phyloP scores from a whole-genome alignment of 2,888 invertebrate genomes.

The Dioctria linearis region DNA sequence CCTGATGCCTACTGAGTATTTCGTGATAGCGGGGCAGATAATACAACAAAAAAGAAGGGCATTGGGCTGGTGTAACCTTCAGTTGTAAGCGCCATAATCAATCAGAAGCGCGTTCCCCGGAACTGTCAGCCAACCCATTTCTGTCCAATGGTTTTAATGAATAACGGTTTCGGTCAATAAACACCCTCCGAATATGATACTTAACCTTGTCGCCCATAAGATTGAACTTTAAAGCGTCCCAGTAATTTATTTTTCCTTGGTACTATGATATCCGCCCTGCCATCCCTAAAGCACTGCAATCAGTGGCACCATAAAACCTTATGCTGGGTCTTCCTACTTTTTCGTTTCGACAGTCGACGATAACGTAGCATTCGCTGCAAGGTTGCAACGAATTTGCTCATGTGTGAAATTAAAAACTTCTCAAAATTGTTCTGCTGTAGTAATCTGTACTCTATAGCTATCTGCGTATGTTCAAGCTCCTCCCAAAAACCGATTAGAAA shows the following conservation, averaged over 20 bases:
- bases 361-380: neutral
- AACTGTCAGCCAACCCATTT: neutral
- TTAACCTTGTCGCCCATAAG: conserved; percentile 38
- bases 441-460: neutral
- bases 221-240: conserved; percentile 39
- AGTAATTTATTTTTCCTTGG: conserved; percentile 19
- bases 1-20: neutral
- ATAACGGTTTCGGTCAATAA: conserved; percentile 38
- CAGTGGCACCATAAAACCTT: conserved; percentile 21
- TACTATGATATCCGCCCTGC: neutral
- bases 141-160: neutral
- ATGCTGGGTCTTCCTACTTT: neutral
- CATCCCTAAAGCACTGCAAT: neutral
- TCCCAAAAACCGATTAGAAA: conserved; percentile 39
- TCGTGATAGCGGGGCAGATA: neutral
- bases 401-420: conserved; percentile 51
- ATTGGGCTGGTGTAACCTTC: neutral
- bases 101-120: conserved; percentile 37
- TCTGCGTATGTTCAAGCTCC: neutral
- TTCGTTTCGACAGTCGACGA: conserved; percentile 1
- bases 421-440: conserved; percentile 28
- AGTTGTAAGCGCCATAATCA: conserved; percentile 20
- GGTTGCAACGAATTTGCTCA: conserved; percentile 27
- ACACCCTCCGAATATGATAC: conserved; percentile 44
- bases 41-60: neutral